phyloP scores from a whole-genome alignment of 1,140 invertebrate genomes.

The Ceratitis capitata region DNA sequence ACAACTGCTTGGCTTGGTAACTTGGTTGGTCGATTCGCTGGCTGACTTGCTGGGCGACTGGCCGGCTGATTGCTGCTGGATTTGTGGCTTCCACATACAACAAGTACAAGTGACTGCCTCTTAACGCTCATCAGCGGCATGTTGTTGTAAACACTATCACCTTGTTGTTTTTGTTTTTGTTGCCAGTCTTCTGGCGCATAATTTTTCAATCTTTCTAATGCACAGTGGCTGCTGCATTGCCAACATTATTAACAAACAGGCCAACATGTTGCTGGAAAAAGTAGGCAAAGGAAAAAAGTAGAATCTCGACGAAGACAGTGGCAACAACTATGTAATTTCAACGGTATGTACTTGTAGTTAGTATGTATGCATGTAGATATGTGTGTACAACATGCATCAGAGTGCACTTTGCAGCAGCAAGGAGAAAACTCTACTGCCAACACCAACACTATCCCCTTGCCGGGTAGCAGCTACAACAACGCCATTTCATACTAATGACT shows the following conservation, averaged over 20 bases:
- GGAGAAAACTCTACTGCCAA: not conserved
- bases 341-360: not conserved
- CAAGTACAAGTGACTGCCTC: not conserved
- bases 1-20: slow-evolving; percentile 9
- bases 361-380: not conserved
- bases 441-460: not conserved
- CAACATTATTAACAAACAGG: slow-evolving; percentile 10
- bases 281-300: not conserved
- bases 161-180: not conserved
- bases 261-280: not conserved
- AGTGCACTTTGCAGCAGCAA: not conserved
- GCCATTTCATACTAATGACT: slow-evolving; percentile 23
- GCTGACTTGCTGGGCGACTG: no score
- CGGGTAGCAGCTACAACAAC: no score
- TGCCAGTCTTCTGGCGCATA: not conserved
- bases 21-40: no score
- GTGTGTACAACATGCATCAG: not conserved
- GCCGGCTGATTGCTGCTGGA: not conserved
- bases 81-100: not conserved
- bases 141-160: not conserved
- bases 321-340: not conserved
- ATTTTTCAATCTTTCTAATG: slow-evolving; percentile 29
- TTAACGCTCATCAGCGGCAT: not conserved
- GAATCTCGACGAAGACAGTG: not conserved
- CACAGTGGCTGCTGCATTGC: slow-evolving; percentile 27